A percentile compares a stretch with the other conserved stretches of the same genome.
Conservation (phyloP, 2,113 vertebrate genomes). For the Xerus inauris region DNA sequence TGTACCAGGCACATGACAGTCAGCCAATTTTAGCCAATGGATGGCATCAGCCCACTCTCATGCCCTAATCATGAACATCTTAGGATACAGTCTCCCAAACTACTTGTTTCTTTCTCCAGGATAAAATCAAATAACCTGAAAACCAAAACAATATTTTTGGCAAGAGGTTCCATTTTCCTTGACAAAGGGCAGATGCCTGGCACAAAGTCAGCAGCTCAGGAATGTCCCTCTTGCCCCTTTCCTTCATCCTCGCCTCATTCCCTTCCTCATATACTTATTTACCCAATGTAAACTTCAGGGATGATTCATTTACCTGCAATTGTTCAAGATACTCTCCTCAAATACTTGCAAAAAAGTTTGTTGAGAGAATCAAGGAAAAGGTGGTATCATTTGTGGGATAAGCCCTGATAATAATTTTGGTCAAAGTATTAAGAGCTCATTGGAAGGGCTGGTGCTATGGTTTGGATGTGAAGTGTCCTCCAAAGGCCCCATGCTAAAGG, state of each 20-base stretch:
- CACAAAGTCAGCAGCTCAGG: background rate
- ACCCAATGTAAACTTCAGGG: background rate
- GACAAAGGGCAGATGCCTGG: background rate
- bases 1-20: background rate
- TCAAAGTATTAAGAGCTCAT: background rate
- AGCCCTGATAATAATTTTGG: background rate
- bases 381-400: background rate
- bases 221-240: background rate
- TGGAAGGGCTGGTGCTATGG: background rate
- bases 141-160: background rate
- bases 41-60: background rate
- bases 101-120: background rate
- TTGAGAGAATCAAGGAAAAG: background rate
- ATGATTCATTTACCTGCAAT: background rate
- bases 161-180: background rate
- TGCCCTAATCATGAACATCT: background rate
- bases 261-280: background rate
- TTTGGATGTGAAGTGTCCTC: too few species aligned
- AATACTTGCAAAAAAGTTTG: background rate
- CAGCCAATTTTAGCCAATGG: background rate
- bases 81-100: background rate
- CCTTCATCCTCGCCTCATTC: background rate
- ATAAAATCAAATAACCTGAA: slow-evolving; percentile 31
- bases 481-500: too few species aligned
- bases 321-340: background rate